Conservation (phyloP, 1,140 invertebrate genomes). For the Lasaia peninsularis region DNA sequence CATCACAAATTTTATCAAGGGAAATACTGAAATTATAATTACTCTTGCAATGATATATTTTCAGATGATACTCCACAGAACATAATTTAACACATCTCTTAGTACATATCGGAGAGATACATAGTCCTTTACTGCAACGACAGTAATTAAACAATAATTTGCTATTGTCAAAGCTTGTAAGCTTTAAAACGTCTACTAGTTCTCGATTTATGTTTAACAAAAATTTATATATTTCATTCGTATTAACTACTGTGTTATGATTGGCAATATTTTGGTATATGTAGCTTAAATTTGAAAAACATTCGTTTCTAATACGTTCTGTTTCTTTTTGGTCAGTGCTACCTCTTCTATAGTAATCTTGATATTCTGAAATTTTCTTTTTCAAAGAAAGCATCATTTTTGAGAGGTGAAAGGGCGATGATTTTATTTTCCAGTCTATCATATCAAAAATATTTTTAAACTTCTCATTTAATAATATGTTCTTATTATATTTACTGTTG, state of each 20-base stretch:
- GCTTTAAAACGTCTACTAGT: slow-evolving; percentile 42
- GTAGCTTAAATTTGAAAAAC: slow-evolving; percentile 29
- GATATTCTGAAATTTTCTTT: slow-evolving; percentile 27
- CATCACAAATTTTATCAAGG: slow-evolving; percentile 45
- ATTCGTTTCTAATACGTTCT: slow-evolving; percentile 33
- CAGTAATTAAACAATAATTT: slow-evolving; percentile 40
- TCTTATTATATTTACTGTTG: background rate
- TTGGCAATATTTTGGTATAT: slow-evolving; percentile 34
- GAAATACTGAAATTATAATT: slow-evolving; percentile 28
- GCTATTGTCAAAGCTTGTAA: slow-evolving; percentile 45
- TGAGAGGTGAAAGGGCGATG: slow-evolving; percentile 23
- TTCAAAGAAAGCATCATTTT: background rate
- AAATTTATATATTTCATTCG: slow-evolving; percentile 39
- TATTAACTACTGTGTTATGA: slow-evolving; percentile 20
- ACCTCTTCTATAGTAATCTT: background rate
- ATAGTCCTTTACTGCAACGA: slow-evolving; percentile 39
- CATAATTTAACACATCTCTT: slow-evolving; percentile 44
- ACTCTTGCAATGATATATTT: slow-evolving; percentile 36
- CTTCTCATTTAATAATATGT: background rate
- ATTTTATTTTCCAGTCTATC: background rate
- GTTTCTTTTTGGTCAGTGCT: slow-evolving; percentile 22
- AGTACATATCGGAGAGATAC: slow-evolving; percentile 37
- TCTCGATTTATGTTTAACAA: slow-evolving; percentile 42
- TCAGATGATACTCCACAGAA: slow-evolving; percentile 39
- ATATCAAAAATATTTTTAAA: slow-evolving; percentile 2